Base-by-base conservation (phyloP, 1,140 invertebrate species). In the Scaptodrosophila lebanonensis region DNA sequence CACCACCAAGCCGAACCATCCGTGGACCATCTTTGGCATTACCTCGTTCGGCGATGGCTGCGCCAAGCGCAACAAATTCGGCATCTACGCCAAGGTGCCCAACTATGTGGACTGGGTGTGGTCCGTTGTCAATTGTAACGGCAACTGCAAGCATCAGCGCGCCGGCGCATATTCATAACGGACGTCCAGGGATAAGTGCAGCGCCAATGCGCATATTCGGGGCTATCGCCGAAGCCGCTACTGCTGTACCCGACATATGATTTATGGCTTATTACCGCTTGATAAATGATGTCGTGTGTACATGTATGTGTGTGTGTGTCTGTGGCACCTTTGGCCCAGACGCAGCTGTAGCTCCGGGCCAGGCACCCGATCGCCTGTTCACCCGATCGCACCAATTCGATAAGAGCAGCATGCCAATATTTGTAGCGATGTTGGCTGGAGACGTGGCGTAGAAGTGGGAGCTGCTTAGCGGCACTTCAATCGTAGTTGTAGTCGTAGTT, bases 11-110 rank as follows among this genome's bases (percentile, higher is more conserved):
- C 84, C 87, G 0, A 87, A 89, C 56, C 89, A 89, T 59, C 89
- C 88, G 1, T 95, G 94, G 93, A 91, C 91, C 13, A 91, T 97
- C 13, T 94, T 95, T 85, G 96, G 96, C 2, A 95, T 98, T 27
- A 98, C 96, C 0, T 97, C 95, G 77, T 98, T 97, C 66, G 97
- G 97, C 0, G 96, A 98, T 77, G 96, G 95, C 12, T 98, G 97
- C 83, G 97, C 95, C 3, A 92, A 94, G 75, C 92, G 91, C 39
- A 94, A 95, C 33, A 97, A 97, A 86, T 97, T 93, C 70, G 96
- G 97, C 2, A 97, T 98, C 52, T 98, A 98, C 76, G 94, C 95
- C 1, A 91, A 92, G 66, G 91, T 97, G 2, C 90, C 93, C 6
- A 96, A 96, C 79, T 97, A 96, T 83, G 90, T 95, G 1, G 88